A percentile compares a stretch with the other conserved stretches of the same genome.
Conservation (phyloP, 2,797 vertebrate genomes). For the Muscicapa striata region DNA sequence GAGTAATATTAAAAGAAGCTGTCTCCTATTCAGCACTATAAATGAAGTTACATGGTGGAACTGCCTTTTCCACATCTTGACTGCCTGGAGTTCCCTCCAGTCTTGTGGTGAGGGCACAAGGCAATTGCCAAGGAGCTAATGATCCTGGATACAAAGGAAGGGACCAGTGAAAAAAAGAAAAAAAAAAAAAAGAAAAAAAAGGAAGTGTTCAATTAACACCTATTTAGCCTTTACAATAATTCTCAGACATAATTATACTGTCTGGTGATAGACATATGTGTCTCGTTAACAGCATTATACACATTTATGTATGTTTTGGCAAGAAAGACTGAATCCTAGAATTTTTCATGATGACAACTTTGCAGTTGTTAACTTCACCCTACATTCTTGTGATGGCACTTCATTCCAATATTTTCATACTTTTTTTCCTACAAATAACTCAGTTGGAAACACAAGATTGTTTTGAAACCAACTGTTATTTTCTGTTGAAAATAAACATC, state of each 20-base stretch:
- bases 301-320: conserved; percentile 46
- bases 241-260: neutral
- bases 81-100: neutral
- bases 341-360: conserved; percentile 26
- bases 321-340: neutral
- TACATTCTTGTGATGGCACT: conserved; percentile 39
- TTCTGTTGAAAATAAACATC: conserved; percentile 50
- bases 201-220: conserved; percentile 37
- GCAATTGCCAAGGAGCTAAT: neutral
- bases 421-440: conserved; percentile 21
- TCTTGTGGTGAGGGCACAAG: neutral
- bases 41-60: neutral
- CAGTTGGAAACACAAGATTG: conserved; percentile 16
- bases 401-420: conserved; percentile 30
- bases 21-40: neutral
- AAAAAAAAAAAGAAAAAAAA: neutral
- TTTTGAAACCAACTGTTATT: conserved; percentile 48
- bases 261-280: neutral
- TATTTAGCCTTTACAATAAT: neutral
- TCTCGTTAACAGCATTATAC: neutral
- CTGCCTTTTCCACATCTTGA: neutral
- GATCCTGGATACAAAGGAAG: neutral
- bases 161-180: neutral
- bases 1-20: neutral
- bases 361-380: conserved; percentile 26